Base-by-base conservation (phyloP, 2,113 vertebrate genomes). In the Lophura nycthemera region DNA sequence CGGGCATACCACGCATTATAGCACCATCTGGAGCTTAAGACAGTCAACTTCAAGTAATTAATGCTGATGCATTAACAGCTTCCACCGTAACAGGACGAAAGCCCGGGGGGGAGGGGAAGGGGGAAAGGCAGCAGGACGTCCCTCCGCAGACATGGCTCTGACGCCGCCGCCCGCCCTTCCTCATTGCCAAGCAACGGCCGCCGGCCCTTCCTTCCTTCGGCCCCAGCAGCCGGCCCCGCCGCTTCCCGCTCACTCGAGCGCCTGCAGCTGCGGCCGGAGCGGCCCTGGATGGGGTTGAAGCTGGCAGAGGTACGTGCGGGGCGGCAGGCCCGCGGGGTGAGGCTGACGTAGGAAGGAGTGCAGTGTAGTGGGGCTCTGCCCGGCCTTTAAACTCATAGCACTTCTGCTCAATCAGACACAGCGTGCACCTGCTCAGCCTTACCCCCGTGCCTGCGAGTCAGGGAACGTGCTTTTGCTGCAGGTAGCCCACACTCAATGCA, bases 361-460 rank as follows among this genome's bases (percentile, higher is more conserved):
- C 30, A 56, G 54, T 14, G 15, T 9, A 2, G 19, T 13, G 15
- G 13, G 24, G 18, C 11, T 32, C 34, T 7, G 30, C 4, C 21
- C 16, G 11, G 14, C 52, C 45, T 52, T 72, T 43, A 18, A 29
- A 29, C 3, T 8, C 7, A 16, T 11, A 7, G 10, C 7, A 1
- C 10, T 14, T 38, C 2, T 11, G 48, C 22, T 34, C 7, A 29
- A 3, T 5, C 0, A 7, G 25, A 29, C 5, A 13, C 38, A 5
- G 13, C 2, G 6, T 2, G 50, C 20, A 6, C 2, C 19, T 0
- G 34, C 6, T 11, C 38, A 4, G 73, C 12, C 32, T 19, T 2
- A 4, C 70, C 13, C 14, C 18, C 2, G 29, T 8, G 52, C 27
- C 21, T 30, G 52, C 27, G 27, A 54, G 52, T 16, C 27, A 54